These are phyloP conservation scores for Lepidochitona cinerea DNA, from an alignment of 2,888 invertebrate species.

Conservation along the genomic window DNA sequence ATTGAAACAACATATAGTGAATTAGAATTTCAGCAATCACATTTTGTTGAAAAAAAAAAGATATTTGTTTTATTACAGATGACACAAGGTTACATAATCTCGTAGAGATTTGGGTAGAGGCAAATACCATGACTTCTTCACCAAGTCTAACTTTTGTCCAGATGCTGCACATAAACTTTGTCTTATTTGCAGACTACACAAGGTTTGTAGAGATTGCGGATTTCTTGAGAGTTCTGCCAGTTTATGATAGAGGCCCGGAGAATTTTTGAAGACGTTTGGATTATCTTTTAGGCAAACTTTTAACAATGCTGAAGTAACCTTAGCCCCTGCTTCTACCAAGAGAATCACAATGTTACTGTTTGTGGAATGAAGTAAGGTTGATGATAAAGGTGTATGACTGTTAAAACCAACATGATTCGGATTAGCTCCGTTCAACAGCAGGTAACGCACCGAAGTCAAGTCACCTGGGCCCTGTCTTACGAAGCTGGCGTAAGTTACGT, in stretches of 20 bases:
- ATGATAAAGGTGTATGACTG: constrained; percentile 53
- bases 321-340: constrained; percentile 49
- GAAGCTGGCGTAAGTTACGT: no score
- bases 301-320: constrained; percentile 40
- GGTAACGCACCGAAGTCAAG: constrained; percentile 43
- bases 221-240: constrained; percentile 36
- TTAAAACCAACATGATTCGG: constrained; percentile 54
- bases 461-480: constrained; percentile 43
- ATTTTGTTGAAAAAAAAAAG: no score
- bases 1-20: no score
- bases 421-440: constrained; percentile 54
- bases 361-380: constrained; percentile 39
- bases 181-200: constrained; percentile 46
- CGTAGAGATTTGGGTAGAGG: constrained; percentile 49
- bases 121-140: constrained; percentile 46
- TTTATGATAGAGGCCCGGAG: constrained; percentile 39
- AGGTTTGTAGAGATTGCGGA: constrained; percentile 41
- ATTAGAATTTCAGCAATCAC: no score
- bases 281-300: constrained; percentile 44
- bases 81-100: constrained; percentile 47
- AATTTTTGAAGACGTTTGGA: constrained; percentile 37
- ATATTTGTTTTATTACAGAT: no score
- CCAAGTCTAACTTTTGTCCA: constrained; percentile 36
- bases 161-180: constrained; percentile 34
- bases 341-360: constrained; percentile 43